Evolutionary conservation across 2,797 vertebrate species (phyloP).

Genomic region (Rhodeus uyekii): DNA sequence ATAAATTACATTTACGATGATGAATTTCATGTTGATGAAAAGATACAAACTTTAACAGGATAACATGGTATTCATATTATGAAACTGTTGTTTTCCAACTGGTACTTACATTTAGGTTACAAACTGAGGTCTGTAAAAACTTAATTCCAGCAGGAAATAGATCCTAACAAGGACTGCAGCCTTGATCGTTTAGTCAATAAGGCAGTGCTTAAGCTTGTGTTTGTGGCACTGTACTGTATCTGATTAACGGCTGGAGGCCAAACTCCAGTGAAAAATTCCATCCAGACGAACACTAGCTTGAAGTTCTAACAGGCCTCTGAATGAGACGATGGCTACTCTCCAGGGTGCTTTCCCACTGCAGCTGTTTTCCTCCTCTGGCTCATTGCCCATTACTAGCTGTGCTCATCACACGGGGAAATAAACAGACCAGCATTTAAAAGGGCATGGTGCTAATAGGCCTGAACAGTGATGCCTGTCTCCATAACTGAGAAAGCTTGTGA

Average conservation of each 20-base stretch:
- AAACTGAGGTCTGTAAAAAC: neutral
- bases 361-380: conserved; percentile 36
- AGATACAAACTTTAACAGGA: neutral
- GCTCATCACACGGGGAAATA: conserved; percentile 54
- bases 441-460: conserved; percentile 54
- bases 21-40: neutral
- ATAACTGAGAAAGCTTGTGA: conserved; percentile 62
- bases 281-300: conserved; percentile 38
- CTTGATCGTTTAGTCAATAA: neutral
- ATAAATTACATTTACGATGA: neutral
- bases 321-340: conserved; percentile 21
- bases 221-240: conserved; percentile 24
- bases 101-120: neutral
- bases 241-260: conserved; percentile 23
- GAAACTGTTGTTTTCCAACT: neutral
- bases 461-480: conserved; percentile 46
- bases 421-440: conserved; percentile 63
- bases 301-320: conserved; percentile 44
- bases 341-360: conserved; percentile 23
- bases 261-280: conserved; percentile 49
- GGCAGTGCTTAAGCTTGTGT: conserved; percentile 24
- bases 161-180: conserved; percentile 5
- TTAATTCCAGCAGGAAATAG: neutral
- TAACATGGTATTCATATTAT: neutral
- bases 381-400: conserved; percentile 46